These are phyloP conservation scores for Aspidoscelis tigris DNA, from an alignment of 2,113 vertebrate species.

Conservation along the genomic window DNA sequence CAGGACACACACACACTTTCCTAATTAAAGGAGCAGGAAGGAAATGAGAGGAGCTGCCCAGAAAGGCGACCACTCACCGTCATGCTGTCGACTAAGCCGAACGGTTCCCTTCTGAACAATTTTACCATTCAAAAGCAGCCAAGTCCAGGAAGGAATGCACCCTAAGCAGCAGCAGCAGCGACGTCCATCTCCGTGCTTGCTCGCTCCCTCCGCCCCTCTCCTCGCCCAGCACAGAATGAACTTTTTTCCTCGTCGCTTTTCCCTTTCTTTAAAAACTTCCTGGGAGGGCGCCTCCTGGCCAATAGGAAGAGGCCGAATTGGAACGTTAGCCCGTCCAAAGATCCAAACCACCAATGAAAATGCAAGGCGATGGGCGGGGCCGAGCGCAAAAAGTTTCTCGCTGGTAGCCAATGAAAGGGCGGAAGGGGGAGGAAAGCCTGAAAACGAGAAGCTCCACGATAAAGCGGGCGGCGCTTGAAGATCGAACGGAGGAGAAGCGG, in stretches of 20 bases:
- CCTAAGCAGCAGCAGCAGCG: neutral
- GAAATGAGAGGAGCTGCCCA: too few relatives aligned
- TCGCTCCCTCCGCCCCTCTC: neutral
- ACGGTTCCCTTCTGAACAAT: neutral
- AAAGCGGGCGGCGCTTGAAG: neutral
- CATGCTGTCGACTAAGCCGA: conserved; percentile 42
- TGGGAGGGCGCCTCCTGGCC: conserved; percentile 74
- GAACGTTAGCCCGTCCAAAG: neutral
- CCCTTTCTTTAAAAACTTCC: conserved; percentile 75
- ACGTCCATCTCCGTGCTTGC: neutral
- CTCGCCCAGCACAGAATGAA: conserved; percentile 10
- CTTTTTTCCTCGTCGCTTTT: conserved; percentile 36
- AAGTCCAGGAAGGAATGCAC: neutral
- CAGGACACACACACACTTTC: neutral
- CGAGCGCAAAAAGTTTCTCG: neutral
- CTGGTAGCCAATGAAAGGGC: conserved; percentile 50
- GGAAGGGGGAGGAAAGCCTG: neutral
- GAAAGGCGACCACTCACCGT: conserved; percentile 49
- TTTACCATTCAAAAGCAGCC: neutral
- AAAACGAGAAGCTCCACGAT: conserved; percentile 2
- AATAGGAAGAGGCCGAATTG: conserved; percentile 52
- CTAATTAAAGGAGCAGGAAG: neutral
- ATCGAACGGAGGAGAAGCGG: too few relatives aligned
- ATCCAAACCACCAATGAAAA: neutral
- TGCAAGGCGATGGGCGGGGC: neutral